phyloP scores from a whole-genome alignment of 2,888 invertebrate species.

The Spilarctia lutea region DNA sequence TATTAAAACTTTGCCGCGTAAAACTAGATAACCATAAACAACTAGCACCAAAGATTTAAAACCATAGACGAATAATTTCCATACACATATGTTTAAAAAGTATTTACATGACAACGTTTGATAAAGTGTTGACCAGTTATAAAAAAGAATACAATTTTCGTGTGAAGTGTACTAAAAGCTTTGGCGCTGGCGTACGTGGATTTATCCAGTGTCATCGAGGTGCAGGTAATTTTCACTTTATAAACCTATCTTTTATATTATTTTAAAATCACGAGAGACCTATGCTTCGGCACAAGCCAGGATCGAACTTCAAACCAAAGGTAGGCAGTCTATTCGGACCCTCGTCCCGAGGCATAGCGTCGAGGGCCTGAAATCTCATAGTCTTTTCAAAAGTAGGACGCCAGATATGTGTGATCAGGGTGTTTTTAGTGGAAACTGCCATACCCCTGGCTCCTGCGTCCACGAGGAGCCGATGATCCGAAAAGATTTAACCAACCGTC shows the following conservation, averaged over 20 bases:
- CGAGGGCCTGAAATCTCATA: too few species aligned
- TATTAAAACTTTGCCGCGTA: neutral
- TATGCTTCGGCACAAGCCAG: too few species aligned
- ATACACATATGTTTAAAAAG: neutral
- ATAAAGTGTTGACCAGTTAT: slow-evolving; percentile 28
- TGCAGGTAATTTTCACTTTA: slow-evolving; percentile 85
- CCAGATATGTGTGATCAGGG: too few species aligned
- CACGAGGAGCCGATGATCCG: too few species aligned
- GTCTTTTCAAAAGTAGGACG: too few species aligned
- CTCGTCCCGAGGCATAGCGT: too few species aligned
- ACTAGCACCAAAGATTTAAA: neutral
- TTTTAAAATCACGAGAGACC: neutral
- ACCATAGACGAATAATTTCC: neutral
- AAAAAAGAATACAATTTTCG: slow-evolving; percentile 38
- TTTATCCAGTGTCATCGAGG: slow-evolving; percentile 91
- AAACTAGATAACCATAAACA: neutral
- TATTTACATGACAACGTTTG: slow-evolving; percentile 12
- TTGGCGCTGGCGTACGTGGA: slow-evolving; percentile 92
- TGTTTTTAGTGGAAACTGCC: too few species aligned
- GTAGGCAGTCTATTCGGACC: too few species aligned
- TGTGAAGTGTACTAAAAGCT: slow-evolving; percentile 75
- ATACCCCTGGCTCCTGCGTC: too few species aligned
- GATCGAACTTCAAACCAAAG: too few species aligned
- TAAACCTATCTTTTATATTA: neutral
- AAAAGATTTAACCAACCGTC: too few species aligned